A percentile compares a stretch with the other conserved stretches of the same genome.
phyloP scores from a whole-genome alignment of 2,888 invertebrate genomes.

The Danaus chrysippus region DNA sequence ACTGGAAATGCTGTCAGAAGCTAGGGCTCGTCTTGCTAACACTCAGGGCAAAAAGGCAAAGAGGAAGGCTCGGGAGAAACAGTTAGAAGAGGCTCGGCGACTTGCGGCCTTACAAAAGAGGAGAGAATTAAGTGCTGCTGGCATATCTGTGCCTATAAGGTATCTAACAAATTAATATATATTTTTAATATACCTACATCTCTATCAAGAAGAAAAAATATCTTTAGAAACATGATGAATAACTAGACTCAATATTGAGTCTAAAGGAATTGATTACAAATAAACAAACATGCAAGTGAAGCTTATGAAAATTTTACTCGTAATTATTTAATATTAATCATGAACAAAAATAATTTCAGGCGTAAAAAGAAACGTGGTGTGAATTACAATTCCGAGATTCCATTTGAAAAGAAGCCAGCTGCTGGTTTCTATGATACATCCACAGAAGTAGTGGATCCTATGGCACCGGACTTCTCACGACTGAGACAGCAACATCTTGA shows the following conservation, averaged over 20 bases:
- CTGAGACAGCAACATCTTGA: slow-evolving; percentile 95
- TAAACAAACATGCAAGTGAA: no score
- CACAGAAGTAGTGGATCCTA: slow-evolving; percentile 91
- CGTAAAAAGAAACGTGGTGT: slow-evolving; percentile 92
- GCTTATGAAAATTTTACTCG: no score
- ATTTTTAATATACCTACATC: background rate
- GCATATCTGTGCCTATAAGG: slow-evolving; percentile 83
- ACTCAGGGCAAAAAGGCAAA: slow-evolving; percentile 98
- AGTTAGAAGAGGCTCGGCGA: slow-evolving; percentile 97
- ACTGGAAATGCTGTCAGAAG: slow-evolving; percentile 99
- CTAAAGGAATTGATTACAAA: no score
- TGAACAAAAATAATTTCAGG: slow-evolving; percentile 42
- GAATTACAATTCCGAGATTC: slow-evolving; percentile 98
- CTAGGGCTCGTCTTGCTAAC: slow-evolving; percentile 97
- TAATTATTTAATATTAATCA: background rate
- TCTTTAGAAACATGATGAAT: no score
- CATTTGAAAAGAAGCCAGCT: slow-evolving; percentile 97
- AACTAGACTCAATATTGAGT: no score
- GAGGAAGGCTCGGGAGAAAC: slow-evolving; percentile 97
- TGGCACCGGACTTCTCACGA: slow-evolving; percentile 93
- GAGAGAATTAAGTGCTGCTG: slow-evolving; percentile 97
- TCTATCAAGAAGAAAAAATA: no score
- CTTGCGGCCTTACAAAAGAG: slow-evolving; percentile 98
- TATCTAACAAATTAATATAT: slow-evolving; percentile 11
- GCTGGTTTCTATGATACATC: slow-evolving; percentile 97